A percentile compares a stretch with the other conserved stretches of the same genome.
Evolutionary conservation across 2,888 invertebrate genomes (phyloP).

Genomic region (Hirtodrosophila histrioides): DNA sequence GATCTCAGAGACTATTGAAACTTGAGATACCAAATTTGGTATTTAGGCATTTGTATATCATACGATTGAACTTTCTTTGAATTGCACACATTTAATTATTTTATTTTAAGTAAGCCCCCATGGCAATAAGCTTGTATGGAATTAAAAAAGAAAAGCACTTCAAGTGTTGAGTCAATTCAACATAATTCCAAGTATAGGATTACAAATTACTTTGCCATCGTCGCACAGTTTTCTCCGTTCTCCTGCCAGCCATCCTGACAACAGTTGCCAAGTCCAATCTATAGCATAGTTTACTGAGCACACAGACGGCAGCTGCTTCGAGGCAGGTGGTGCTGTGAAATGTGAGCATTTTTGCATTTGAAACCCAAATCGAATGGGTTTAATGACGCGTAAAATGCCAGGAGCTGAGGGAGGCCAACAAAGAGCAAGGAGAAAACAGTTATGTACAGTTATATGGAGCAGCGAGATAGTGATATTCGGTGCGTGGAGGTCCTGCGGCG

Average conservation of each 20-base stretch:
- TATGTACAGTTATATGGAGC: slow-evolving; percentile 11
- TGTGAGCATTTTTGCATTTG: slow-evolving; percentile 58
- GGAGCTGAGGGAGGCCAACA: slow-evolving; percentile 17
- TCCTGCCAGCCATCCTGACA: slow-evolving; percentile 6
- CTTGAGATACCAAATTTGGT: too few relatives aligned
- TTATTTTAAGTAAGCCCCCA: neutral
- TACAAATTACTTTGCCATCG: slow-evolving; percentile 27
- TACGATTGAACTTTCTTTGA: too few relatives aligned
- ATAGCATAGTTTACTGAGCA: slow-evolving; percentile 10
- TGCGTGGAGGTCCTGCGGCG: slow-evolving; percentile 27
- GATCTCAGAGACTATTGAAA: too few relatives aligned
- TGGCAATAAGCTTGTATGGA: neutral
- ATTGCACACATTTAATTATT: too few relatives aligned
- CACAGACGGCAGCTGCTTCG: slow-evolving; percentile 29
- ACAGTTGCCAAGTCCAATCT: slow-evolving; percentile 34
- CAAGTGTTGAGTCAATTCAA: slow-evolving; percentile 3
- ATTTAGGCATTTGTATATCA: too few relatives aligned
- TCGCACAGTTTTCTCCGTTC: neutral
- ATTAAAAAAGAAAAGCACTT: neutral
- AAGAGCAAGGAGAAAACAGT: slow-evolving; percentile 6
- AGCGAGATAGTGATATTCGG: slow-evolving; percentile 24
- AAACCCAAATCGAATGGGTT: slow-evolving; percentile 66
- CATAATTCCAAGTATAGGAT: slow-evolving; percentile 7
- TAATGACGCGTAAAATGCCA: slow-evolving; percentile 69
- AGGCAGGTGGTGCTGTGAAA: slow-evolving; percentile 25